phyloP scores from a whole-genome alignment of 2,888 invertebrate species.

The Apamea monoglypha region DNA sequence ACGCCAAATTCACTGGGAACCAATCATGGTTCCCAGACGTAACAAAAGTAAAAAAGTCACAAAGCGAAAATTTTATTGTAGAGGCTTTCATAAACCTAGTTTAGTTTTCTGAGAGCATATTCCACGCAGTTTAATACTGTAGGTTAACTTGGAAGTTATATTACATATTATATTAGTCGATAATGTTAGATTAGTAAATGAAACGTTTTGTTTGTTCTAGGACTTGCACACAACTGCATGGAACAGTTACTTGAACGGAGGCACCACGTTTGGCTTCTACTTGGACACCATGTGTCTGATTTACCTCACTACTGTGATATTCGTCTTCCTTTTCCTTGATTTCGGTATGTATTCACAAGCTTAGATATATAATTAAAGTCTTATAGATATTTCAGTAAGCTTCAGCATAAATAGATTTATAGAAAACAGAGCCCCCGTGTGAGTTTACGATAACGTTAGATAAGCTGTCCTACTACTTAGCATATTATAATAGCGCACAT shows the following conservation, averaged over 20 bases:
- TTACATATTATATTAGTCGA: background rate
- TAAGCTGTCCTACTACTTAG: constrained; percentile 7
- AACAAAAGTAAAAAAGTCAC: background rate
- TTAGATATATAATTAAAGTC: background rate
- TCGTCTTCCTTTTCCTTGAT: constrained; percentile 91
- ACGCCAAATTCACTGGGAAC: background rate
- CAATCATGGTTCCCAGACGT: background rate
- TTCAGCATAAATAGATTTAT: background rate
- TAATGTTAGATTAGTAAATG: background rate
- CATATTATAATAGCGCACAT: background rate
- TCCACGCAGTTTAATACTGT: background rate
- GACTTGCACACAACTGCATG: constrained; percentile 92
- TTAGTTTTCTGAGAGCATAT: background rate
- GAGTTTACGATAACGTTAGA: background rate
- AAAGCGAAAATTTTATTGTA: background rate
- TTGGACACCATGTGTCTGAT: constrained; percentile 92
- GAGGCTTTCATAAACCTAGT: background rate
- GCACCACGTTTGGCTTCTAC: constrained; percentile 92
- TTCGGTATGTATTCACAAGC: constrained; percentile 77
- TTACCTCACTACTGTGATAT: constrained; percentile 92
- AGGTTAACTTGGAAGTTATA: background rate
- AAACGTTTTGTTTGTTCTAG: constrained; percentile 75
- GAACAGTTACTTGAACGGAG: constrained; percentile 92
- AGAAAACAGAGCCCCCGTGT: background rate
- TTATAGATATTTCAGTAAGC: background rate